Evolutionary conservation across 2,113 vertebrate genomes (phyloP).

Genomic region (Phrynosoma blainvillii): DNA sequence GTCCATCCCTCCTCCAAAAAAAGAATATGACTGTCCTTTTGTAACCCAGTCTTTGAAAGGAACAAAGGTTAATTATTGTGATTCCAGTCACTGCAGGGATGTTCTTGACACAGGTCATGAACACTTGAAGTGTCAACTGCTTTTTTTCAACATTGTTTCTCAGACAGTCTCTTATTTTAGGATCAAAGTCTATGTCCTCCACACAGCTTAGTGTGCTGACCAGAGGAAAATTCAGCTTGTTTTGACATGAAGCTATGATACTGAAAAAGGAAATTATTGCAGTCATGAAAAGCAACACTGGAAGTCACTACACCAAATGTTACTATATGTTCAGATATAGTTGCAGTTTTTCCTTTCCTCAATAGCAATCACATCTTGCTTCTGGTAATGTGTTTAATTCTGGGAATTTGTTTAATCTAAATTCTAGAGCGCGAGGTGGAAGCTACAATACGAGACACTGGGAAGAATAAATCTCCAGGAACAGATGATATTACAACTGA

Average conservation of each 20-base stretch:
- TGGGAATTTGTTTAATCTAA: background rate
- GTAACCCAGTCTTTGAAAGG: conserved; percentile 27
- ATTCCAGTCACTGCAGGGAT: conserved; percentile 31
- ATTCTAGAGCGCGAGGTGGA: background rate
- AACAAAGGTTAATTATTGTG: conserved; percentile 51
- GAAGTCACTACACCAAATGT: background rate
- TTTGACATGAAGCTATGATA: background rate
- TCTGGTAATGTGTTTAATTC: background rate
- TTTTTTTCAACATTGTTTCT: conserved; percentile 13
- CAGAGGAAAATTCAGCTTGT: conserved; percentile 12
- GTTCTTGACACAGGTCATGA: conserved; percentile 2
- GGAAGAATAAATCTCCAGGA: too few species aligned
- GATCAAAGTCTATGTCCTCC: background rate
- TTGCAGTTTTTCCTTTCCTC: background rate
- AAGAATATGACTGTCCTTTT: conserved; percentile 39
- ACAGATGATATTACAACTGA: too few species aligned
- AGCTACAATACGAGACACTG: too few species aligned
- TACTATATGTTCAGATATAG: background rate
- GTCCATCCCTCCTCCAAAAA: background rate
- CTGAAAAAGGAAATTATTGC: background rate
- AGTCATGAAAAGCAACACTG: background rate
- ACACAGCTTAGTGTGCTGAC: background rate
- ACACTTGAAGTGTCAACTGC: background rate
- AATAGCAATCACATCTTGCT: background rate
- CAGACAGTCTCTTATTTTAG: conserved; percentile 21